These are phyloP conservation scores for Steinernema feltiae DNA, from an alignment of 1,140 invertebrate genomes.

Conservation along the genomic window DNA sequence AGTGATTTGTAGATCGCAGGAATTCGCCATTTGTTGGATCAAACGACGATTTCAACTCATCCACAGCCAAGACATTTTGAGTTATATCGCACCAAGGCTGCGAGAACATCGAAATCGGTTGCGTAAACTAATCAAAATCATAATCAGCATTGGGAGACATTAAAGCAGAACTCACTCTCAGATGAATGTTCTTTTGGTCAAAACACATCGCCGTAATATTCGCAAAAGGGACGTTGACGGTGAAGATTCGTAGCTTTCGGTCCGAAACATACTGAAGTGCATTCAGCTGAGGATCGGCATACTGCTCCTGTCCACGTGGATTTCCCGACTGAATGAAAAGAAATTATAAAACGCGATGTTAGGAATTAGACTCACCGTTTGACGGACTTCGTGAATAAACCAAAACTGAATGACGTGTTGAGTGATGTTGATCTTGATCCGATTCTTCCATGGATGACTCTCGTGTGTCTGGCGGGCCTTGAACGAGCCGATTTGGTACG, in stretches of 20 bases:
- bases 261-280: not conserved
- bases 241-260: not conserved
- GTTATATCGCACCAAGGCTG: too few species aligned
- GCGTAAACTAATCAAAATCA: not conserved
- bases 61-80: too few species aligned
- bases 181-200: not conserved
- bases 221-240: not conserved
- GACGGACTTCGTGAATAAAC: not conserved
- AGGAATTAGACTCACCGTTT: too few species aligned
- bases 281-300: not conserved
- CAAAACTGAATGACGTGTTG: not conserved
- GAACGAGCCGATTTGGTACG: not conserved
- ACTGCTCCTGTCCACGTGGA: too few species aligned
- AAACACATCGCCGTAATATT: not conserved
- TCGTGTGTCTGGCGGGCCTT: not conserved
- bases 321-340: too few species aligned
- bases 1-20: too few species aligned
- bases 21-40: too few species aligned
- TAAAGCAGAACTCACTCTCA: not conserved
- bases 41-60: too few species aligned
- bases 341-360: too few species aligned
- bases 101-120: too few species aligned
- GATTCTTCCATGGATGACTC: not conserved
- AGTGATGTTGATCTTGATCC: not conserved
- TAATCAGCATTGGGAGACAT: not conserved